Evolutionary conservation across 2,888 invertebrate genomes (phyloP), one percentile per base, ranked within the genome.

Genomic region (Himalopsyche kuldschensis): DNA sequence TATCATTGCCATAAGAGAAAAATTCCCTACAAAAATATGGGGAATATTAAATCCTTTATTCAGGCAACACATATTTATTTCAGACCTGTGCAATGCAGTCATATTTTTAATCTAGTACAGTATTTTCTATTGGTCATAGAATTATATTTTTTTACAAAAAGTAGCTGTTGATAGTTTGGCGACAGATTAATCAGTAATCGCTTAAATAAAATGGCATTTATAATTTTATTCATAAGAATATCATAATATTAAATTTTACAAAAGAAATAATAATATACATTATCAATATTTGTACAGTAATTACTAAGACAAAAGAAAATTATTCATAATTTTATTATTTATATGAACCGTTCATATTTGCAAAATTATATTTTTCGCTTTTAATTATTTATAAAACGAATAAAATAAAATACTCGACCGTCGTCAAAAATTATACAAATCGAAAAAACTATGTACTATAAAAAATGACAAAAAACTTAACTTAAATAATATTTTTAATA

Each of bases 201-300:
- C 69, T 69, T 69, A 69, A 69, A 69, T 69, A 69, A 69, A 69
- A 69, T 69, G 69, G 69, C 69, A 69, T 69, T 69, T 69, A 27
- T 69, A 69, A 69, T 27, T 20, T 69, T 69, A 69, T 69, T 69
- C 69, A 69, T 46, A 77, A 41, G 77, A 77, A 41, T 35, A 77
- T 77, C n/a, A 11, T 32, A 41, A 77, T 77, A 77, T 77, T 77
- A 41, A 77, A 77, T 77, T 77, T 41, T 77, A 77, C 35, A 77
- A 77, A 46, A 77, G 32, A 69, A 69, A 55, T 55, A 55, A 55
- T 55, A 55, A 20, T 69, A 69, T 69, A 69, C 69, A 69, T 69
- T 69, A 69, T 69, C 69, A 69, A 69, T 69, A 69, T 69, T 69
- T 69, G 69, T 69, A 69, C 69, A 69, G 30, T 69, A 69, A 55